A percentile compares a stretch with the other conserved stretches of the same genome.
Evolutionary conservation across 2,888 invertebrate genomes (phyloP).

Genomic region (Rhamphomyia laevipes): DNA sequence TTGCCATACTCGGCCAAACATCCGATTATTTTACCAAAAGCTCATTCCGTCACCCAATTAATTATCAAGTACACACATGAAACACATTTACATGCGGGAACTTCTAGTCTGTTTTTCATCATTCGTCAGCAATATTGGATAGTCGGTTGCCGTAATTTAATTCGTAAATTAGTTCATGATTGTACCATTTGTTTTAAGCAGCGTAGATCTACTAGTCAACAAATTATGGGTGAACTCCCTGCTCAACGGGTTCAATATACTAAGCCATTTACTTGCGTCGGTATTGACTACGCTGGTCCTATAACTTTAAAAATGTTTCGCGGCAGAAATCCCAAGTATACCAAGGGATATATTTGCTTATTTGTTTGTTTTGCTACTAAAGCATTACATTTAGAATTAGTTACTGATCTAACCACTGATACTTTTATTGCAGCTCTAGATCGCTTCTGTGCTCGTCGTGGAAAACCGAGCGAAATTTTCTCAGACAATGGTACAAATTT

Average conservation of each 20-base stretch:
- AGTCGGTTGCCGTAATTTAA: no score
- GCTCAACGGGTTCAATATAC: neutral
- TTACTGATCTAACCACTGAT: neutral
- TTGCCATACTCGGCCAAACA: no score
- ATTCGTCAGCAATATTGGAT: neutral
- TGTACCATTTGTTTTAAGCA: constrained; percentile 1
- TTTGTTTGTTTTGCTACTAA: neutral
- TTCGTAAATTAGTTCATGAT: neutral
- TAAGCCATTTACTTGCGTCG: neutral
- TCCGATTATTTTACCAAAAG: no score
- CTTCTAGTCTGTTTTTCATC: neutral
- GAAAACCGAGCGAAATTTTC: neutral
- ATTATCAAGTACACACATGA: no score
- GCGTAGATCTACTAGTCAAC: neutral
- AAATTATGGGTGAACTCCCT: constrained; percentile 2
- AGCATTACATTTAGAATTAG: neutral
- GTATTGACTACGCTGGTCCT: constrained; percentile 8
- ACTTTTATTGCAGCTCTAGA: neutral
- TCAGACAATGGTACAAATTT: neutral
- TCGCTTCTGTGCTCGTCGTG: neutral
- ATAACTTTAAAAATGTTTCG: constrained; percentile 7
- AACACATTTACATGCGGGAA: no score
- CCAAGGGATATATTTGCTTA: neutral
- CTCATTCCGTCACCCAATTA: no score
- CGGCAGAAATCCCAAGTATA: no score